Conservation (phyloP, 2,888 invertebrate genomes). For the Escarpia spicata region DNA sequence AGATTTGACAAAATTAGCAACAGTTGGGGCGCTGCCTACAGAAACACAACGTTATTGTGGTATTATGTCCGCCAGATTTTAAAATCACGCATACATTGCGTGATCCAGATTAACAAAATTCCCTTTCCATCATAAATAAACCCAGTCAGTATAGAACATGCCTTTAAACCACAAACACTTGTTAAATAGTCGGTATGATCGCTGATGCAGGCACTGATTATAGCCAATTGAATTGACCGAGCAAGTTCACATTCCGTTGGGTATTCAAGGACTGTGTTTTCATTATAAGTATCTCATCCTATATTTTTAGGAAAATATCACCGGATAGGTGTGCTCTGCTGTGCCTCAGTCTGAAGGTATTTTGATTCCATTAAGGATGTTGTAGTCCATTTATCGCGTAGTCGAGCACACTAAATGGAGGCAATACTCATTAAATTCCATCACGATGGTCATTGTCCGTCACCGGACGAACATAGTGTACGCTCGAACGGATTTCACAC, state of each 20-base stretch:
- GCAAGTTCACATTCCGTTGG: neutral
- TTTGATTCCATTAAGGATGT: neutral
- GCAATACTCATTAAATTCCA: conserved; percentile 16
- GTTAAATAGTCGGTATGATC: neutral
- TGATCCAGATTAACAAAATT: neutral
- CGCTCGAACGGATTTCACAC: neutral
- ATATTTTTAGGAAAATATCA: neutral
- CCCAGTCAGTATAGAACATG: neutral
- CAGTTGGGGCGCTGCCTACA: neutral
- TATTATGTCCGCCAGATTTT: neutral
- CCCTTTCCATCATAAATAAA: neutral
- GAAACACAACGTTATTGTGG: neutral
- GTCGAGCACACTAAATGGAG: neutral
- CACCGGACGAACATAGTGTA: neutral
- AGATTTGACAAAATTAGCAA: neutral
- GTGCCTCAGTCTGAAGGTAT: neutral
- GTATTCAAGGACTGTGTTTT: neutral
- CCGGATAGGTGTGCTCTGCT: neutral
- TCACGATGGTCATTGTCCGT: neutral
- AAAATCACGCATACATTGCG: neutral
- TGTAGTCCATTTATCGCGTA: neutral
- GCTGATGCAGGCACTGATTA: neutral
- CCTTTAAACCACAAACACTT: neutral
- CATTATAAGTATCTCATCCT: neutral
- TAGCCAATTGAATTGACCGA: neutral